These are phyloP conservation scores for Venusia cambrica DNA, from an alignment of 2,888 invertebrate genomes.

Conservation along the genomic window DNA sequence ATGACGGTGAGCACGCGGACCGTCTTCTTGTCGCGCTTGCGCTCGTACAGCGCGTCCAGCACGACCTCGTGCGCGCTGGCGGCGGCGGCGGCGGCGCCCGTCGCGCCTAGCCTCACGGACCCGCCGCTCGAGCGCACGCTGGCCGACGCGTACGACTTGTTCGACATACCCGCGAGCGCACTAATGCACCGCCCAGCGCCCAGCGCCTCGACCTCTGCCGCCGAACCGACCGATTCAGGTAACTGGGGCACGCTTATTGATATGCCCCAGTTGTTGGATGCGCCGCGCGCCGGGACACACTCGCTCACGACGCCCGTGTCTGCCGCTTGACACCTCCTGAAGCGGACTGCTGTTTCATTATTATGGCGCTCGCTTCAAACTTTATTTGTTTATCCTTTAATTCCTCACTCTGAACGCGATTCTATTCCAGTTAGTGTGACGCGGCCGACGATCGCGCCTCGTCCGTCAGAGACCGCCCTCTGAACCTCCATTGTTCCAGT, in stretches of 20 bases:
- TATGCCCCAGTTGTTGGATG: conserved; percentile 71
- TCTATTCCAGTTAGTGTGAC: conserved; percentile 77
- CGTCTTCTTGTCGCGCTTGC: conserved; percentile 92
- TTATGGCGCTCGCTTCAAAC: conserved; percentile 64
- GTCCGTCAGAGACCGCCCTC: conserved; percentile 59
- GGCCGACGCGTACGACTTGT: conserved; percentile 78
- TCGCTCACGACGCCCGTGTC: conserved; percentile 74
- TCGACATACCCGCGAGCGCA: conserved; percentile 70
- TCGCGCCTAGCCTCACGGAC: conserved; percentile 65
- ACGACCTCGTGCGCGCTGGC: conserved; percentile 80
- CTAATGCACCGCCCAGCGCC: conserved; percentile 48
- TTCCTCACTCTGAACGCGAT: conserved; percentile 66
- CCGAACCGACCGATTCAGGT: conserved; percentile 51
- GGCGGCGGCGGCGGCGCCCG: conserved; percentile 28
- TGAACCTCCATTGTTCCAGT: conserved; percentile 63
- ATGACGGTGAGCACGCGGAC: conserved; percentile 95
- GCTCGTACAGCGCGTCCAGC: conserved; percentile 88
- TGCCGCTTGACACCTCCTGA: conserved; percentile 73
- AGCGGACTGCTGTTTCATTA: conserved; percentile 74
- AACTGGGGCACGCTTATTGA: conserved; percentile 75
- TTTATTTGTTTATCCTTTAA: conserved; percentile 81
- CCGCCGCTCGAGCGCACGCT: conserved; percentile 75
- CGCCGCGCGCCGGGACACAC: conserved; percentile 45
- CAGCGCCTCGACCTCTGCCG: conserved; percentile 33
- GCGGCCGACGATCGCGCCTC: conserved; percentile 63